A percentile compares a stretch with the other conserved stretches of the same genome.
phyloP scores from a whole-genome alignment of 1,140 invertebrate species.

The Zaprionus lachaisei region DNA sequence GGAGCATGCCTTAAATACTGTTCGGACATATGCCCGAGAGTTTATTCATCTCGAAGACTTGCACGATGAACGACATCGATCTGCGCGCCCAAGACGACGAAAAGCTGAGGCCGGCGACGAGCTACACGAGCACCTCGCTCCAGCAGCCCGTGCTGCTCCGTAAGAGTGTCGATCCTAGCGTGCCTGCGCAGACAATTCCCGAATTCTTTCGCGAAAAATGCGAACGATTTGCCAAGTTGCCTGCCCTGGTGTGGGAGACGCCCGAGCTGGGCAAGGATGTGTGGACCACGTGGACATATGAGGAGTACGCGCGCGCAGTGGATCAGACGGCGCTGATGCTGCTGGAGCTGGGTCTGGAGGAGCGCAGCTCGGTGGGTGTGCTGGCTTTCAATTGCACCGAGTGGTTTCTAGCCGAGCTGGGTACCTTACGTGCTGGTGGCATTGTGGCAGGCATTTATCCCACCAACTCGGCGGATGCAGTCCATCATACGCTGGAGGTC shows the following conservation, averaged over 20 bases:
- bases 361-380: conserved; percentile 92
- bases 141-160: conserved; percentile 67
- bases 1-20: conserved; percentile 56
- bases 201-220: conserved; percentile 59
- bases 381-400: conserved; percentile 95
- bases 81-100: background rate
- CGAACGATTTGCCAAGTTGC: conserved; percentile 87
- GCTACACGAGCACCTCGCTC: conserved; percentile 63
- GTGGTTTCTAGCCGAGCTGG: conserved; percentile 95
- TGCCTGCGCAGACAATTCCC: conserved; percentile 53
- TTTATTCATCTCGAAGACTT: conserved; percentile 47
- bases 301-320: conserved; percentile 90
- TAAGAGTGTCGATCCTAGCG: conserved; percentile 5
- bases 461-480: conserved; percentile 94
- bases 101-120: conserved; percentile 60
- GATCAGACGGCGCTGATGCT: conserved; percentile 93
- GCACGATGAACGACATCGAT: conserved; percentile 59
- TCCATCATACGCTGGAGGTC: conserved; percentile 90
- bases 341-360: conserved; percentile 92
- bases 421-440: conserved; percentile 94
- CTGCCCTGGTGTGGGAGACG: conserved; percentile 88
- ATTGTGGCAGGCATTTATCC: conserved; percentile 95
- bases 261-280: conserved; percentile 43
- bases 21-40: background rate
- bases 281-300: conserved; percentile 90